These are phyloP conservation scores for Picathartes gymnocephalus DNA, from an alignment of 2,113 vertebrate species.

Conservation along the genomic window DNA sequence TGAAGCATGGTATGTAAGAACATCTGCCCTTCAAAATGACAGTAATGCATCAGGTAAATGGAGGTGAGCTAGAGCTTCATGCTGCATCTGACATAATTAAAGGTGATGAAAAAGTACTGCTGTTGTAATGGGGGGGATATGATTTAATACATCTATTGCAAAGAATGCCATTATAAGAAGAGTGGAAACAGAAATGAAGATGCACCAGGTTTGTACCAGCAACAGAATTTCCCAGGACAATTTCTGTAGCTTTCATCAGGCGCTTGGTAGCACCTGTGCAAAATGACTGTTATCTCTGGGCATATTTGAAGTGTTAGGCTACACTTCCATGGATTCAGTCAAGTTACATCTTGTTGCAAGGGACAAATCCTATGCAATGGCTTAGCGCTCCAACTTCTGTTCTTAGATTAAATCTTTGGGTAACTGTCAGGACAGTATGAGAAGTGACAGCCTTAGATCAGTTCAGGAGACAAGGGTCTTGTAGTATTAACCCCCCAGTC, in stretches of 20 bases:
- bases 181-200: background rate
- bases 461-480: background rate
- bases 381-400: background rate
- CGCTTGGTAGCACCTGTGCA: background rate
- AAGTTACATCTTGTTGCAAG: background rate
- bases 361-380: background rate
- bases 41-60: constrained; percentile 61
- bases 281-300: constrained; percentile 47
- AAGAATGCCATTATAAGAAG: background rate
- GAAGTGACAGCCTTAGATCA: background rate
- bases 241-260: constrained; percentile 48
- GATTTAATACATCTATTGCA: background rate
- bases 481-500: background rate
- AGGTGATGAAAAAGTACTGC: constrained; percentile 29
- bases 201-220: background rate
- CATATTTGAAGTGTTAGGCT: background rate
- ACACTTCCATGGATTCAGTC: background rate
- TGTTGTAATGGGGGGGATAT: background rate
- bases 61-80: constrained; percentile 19
- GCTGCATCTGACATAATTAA: constrained; percentile 44
- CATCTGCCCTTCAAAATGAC: constrained; percentile 56
- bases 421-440: background rate
- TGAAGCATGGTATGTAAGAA: constrained; percentile 39
- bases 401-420: background rate
- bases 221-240: background rate